A percentile compares a stretch with the other conserved stretches of the same genome.
phyloP scores from a whole-genome alignment of 2,797 vertebrate genomes.

The Pseudotriccus pelzelni region DNA sequence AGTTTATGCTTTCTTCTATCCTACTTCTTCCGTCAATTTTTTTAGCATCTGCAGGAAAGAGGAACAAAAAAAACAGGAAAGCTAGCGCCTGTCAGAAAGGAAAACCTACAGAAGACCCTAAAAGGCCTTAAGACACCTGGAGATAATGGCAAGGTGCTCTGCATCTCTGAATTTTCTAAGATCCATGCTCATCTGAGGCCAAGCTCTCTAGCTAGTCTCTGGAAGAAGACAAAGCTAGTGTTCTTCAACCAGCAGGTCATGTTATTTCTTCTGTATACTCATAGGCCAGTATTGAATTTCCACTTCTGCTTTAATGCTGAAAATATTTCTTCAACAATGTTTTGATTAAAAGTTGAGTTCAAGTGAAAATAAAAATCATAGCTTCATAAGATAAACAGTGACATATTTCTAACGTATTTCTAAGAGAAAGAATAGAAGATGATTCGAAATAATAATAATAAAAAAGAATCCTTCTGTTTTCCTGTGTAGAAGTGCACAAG shows the following conservation, averaged over 20 bases:
- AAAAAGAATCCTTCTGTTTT: not conserved
- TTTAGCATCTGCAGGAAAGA: not conserved
- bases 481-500: not conserved
- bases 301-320: not conserved
- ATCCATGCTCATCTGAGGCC: not conserved
- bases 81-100: not conserved
- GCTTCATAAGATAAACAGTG: not conserved
- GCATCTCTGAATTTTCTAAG: not conserved
- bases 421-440: not conserved
- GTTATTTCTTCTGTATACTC: not conserved
- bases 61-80: not conserved
- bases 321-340: not conserved
- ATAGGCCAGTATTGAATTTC: not conserved
- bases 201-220: not conserved
- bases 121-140: not conserved
- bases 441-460: not conserved
- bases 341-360: not conserved
- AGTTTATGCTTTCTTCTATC: not conserved
- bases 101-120: not conserved
- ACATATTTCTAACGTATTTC: not conserved
- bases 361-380: not conserved
- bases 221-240: not conserved
- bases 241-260: not conserved
- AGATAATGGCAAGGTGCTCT: not conserved
- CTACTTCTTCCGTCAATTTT: not conserved